A percentile compares a stretch with the other conserved stretches of the same genome.
Evolutionary conservation across 35 echinoderm and acorn worm genomes (phyloP).

Genomic region (Diadema setosum): DNA sequence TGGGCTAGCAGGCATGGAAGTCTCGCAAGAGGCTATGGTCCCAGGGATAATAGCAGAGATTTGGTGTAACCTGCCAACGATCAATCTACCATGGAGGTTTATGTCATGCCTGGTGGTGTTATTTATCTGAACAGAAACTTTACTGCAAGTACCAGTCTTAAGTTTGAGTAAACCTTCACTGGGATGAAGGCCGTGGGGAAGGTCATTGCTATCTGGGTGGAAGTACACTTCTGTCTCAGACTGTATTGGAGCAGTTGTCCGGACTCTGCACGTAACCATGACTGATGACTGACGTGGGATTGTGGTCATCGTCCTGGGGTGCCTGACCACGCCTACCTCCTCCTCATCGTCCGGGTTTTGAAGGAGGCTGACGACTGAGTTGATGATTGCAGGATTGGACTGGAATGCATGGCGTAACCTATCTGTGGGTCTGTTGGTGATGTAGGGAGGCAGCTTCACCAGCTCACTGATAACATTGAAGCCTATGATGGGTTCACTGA

Average conservation of each 20-base stretch:
- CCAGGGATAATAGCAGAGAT: background rate
- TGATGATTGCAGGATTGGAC: background rate
- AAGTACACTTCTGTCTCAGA: background rate
- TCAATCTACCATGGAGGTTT: background rate
- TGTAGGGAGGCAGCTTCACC: background rate
- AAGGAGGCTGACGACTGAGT: background rate
- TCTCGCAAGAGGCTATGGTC: background rate
- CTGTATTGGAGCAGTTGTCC: background rate
- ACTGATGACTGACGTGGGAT: background rate
- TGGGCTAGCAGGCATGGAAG: background rate
- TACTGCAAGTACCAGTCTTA: background rate
- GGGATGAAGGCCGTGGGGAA: background rate
- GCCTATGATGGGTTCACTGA: background rate
- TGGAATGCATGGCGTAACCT: background rate
- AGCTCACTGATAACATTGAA: background rate
- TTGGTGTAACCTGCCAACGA: background rate
- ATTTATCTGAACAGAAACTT: background rate
- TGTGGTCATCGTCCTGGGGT: background rate
- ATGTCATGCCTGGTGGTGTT: background rate
- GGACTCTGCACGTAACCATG: background rate
- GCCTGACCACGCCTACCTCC: background rate
- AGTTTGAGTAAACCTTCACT: background rate
- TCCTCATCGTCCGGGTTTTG: background rate
- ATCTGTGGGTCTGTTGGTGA: background rate
- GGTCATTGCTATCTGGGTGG: background rate